phyloP scores from a whole-genome alignment of 2,888 invertebrate genomes.

The Lochmaea capreae region DNA sequence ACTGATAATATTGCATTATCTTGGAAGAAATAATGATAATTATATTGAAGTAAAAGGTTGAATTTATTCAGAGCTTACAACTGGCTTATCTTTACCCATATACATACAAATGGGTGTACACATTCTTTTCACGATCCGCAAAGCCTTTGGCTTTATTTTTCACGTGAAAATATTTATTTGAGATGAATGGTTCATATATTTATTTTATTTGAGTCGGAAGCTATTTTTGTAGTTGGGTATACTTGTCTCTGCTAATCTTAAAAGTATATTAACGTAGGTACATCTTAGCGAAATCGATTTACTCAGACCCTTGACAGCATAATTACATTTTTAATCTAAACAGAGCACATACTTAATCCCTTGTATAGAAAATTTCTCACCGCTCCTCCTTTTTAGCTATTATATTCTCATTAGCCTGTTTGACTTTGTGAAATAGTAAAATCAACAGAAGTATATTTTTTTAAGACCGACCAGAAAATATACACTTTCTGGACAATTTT shows the following conservation, averaged over 20 bases:
- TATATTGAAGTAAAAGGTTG: neutral
- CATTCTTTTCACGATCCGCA: too few species aligned
- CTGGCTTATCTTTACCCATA: too few species aligned
- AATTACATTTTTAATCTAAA: neutral
- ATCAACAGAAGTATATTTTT: slow-evolving; percentile 2
- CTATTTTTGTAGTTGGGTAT: too few species aligned
- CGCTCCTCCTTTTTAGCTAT: neutral
- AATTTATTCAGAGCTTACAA: too few species aligned
- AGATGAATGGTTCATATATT: too few species aligned
- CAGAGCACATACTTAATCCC: neutral
- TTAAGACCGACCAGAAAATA: too few species aligned
- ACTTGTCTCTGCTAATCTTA: too few species aligned
- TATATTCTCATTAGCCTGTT: slow-evolving; percentile 3
- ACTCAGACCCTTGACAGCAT: neutral
- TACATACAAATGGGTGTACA: too few species aligned
- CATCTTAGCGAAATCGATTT: neutral
- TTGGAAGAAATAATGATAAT: neutral
- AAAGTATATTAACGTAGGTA: neutral
- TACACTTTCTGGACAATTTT: too few species aligned
- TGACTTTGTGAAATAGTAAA: slow-evolving; percentile 8
- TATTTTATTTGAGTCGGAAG: too few species aligned
- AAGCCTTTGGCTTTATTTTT: too few species aligned
- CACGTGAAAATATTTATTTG: too few species aligned
- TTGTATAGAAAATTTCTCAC: neutral
- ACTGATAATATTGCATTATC: neutral